Conservation (phyloP, 2,888 invertebrate genomes). For the Thymelicus lineola region DNA sequence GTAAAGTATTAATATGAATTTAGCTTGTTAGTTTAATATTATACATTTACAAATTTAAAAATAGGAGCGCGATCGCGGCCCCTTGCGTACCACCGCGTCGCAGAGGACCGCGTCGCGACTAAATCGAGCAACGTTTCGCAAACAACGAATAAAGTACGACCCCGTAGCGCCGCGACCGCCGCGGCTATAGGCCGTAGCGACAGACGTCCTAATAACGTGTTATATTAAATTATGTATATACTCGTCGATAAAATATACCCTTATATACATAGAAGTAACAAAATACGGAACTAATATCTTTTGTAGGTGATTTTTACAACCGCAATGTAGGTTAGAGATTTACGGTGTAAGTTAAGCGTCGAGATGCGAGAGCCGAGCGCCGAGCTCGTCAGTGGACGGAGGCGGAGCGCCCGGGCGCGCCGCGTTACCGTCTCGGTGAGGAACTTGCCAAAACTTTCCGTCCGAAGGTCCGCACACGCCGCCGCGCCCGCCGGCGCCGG, state of each 20-base stretch:
- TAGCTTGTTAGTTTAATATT: slow-evolving; percentile 76
- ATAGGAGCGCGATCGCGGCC: slow-evolving; percentile 57
- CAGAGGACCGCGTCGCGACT: slow-evolving; percentile 61
- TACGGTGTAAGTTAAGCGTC: slow-evolving; percentile 76
- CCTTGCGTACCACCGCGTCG: slow-evolving; percentile 29
- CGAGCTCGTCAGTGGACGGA: slow-evolving; percentile 63
- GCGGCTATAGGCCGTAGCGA: slow-evolving; percentile 72
- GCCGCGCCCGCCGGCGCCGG: slow-evolving; percentile 55
- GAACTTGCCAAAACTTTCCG: slow-evolving; percentile 82
- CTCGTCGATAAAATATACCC: slow-evolving; percentile 82
- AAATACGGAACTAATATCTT: slow-evolving; percentile 85
- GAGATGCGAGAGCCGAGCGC: slow-evolving; percentile 75
- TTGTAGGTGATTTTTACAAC: slow-evolving; percentile 86
- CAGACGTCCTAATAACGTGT: slow-evolving; percentile 76
- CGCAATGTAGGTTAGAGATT: slow-evolving; percentile 82
- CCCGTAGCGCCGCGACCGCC: slow-evolving; percentile 73
- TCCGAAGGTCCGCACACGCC: slow-evolving; percentile 77
- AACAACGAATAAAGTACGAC: slow-evolving; percentile 84
- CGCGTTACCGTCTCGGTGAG: slow-evolving; percentile 66
- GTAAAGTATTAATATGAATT: slow-evolving; percentile 84
- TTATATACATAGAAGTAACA: slow-evolving; percentile 82
- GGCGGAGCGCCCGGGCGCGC: slow-evolving; percentile 59
- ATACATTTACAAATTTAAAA: slow-evolving; percentile 74
- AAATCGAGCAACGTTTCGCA: slow-evolving; percentile 84
- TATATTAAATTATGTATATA: slow-evolving; percentile 74